A percentile compares a stretch with the other conserved stretches of the same genome.
These are phyloP conservation scores for Magallana ariakensis DNA, from an alignment of 1,140 invertebrate species.

Conservation along the genomic window DNA sequence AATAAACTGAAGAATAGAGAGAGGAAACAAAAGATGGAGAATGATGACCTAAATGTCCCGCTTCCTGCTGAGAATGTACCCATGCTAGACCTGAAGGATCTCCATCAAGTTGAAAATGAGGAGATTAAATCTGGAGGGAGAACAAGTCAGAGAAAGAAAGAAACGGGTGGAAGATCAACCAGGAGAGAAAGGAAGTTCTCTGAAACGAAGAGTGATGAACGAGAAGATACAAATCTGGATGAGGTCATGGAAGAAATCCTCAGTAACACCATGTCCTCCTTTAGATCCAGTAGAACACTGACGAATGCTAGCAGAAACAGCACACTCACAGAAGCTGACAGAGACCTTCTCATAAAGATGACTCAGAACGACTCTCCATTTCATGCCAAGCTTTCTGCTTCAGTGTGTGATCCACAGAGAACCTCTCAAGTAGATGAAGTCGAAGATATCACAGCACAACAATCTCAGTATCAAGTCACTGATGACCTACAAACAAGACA, in stretches of 20 bases:
- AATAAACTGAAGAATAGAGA: conserved; percentile 18
- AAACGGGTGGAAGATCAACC: conserved; percentile 38
- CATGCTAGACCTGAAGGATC: neutral
- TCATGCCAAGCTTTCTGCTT: conserved; percentile 60
- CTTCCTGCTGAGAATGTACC: conserved; percentile 19
- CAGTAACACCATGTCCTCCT: conserved; percentile 65
- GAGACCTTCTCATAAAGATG: conserved; percentile 64
- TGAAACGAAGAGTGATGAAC: conserved; percentile 67
- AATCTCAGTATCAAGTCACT: conserved; percentile 46
- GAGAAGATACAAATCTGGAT: conserved; percentile 66
- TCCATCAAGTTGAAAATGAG: neutral
- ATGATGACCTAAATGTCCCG: neutral
- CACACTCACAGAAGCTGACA: conserved; percentile 71
- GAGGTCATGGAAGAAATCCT: conserved; percentile 77
- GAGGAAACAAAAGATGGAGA: neutral
- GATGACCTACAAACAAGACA: conserved; percentile 64
- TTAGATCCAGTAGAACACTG: conserved; percentile 59
- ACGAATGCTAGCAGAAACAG: conserved; percentile 57
- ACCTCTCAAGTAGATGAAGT: conserved; percentile 45
- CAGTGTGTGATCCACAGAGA: conserved; percentile 3
- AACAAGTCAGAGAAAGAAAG: conserved; percentile 35
- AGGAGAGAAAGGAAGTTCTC: conserved; percentile 71
- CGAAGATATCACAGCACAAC: conserved; percentile 53
- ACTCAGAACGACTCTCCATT: conserved; percentile 67
- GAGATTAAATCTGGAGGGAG: neutral